Conservation (phyloP, 2,888 invertebrate genomes). For the Meteorus colon region DNA sequence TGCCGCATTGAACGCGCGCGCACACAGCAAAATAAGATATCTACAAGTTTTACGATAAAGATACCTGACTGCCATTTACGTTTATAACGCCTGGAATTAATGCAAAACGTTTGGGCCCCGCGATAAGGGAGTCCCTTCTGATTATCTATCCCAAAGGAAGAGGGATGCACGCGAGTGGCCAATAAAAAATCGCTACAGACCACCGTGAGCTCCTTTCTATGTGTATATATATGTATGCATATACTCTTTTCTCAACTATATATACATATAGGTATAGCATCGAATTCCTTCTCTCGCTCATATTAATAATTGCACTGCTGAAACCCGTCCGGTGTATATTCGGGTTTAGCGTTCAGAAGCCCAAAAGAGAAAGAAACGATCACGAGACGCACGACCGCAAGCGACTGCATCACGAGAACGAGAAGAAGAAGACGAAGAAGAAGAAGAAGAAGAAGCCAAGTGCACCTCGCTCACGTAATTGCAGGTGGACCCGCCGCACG, state of each 20-base stretch:
- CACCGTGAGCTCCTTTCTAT: constrained; percentile 36
- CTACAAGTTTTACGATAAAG: constrained; percentile 41
- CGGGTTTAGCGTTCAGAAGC: constrained; percentile 55
- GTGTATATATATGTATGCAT: constrained; percentile 16
- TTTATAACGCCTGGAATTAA: constrained; percentile 46
- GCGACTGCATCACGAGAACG: constrained; percentile 7
- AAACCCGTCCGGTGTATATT: constrained; percentile 66
- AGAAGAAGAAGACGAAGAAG: background rate
- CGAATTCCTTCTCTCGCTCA: constrained; percentile 54
- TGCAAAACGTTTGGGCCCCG: constrained; percentile 36
- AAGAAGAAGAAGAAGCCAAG: constrained; percentile 33
- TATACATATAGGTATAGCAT: constrained; percentile 5
- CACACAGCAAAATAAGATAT: constrained; percentile 39
- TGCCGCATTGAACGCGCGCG: constrained; percentile 11
- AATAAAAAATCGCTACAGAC: constrained; percentile 44
- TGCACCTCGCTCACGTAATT: constrained; percentile 54
- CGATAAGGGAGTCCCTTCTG: constrained; percentile 41
- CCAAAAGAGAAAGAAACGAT: constrained; percentile 46
- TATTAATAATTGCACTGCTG: constrained; percentile 68
- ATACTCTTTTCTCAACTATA: background rate
- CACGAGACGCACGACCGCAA: constrained; percentile 35
- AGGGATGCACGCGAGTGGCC: constrained; percentile 38
- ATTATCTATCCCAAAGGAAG: constrained; percentile 43
- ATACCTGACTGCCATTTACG: constrained; percentile 44
- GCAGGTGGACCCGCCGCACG: constrained; percentile 49